Percentiles rank a stretch among this genome's conserved stretches.
Evolutionary conservation across 2,888 invertebrate species (phyloP).

Genomic region (Euphydryas editha): DNA sequence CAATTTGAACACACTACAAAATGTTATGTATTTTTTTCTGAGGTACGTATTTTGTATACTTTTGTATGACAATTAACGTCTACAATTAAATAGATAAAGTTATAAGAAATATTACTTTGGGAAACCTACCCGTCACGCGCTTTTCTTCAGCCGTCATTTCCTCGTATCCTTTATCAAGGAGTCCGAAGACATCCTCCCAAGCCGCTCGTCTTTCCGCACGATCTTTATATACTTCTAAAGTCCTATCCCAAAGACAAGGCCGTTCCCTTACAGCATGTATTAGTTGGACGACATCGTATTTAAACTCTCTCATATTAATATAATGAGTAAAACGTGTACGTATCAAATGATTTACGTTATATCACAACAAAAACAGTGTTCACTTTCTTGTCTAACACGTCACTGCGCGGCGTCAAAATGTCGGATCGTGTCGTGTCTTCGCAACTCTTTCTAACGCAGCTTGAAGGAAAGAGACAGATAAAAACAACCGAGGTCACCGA

Average conservation of each 20-base stretch:
- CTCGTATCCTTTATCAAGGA: constrained; percentile 63
- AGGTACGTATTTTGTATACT: too few relatives aligned
- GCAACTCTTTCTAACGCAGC: constrained; percentile 22
- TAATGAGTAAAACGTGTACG: too few relatives aligned
- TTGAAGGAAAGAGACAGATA: constrained; percentile 24
- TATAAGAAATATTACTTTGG: background rate
- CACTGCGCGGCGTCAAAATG: constrained; percentile 60
- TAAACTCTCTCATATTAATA: constrained; percentile 64
- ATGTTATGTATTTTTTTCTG: too few relatives aligned
- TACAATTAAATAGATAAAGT: too few relatives aligned
- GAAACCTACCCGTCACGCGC: constrained; percentile 59
- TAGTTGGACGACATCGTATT: constrained; percentile 65
- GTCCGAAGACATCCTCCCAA: constrained; percentile 71
- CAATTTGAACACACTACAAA: too few relatives aligned
- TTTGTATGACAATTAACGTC: too few relatives aligned
- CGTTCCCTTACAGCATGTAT: constrained; percentile 60
- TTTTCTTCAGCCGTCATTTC: constrained; percentile 63
- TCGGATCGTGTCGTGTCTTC: constrained; percentile 59
- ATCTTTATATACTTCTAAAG: constrained; percentile 71
- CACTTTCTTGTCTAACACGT: constrained; percentile 59
- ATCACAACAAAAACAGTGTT: constrained; percentile 48
- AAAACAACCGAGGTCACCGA: constrained; percentile 60
- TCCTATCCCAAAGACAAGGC: constrained; percentile 74
- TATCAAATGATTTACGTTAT: constrained; percentile 18
- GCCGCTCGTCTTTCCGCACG: constrained; percentile 65